These are phyloP conservation scores for Clarias fuscus DNA, from an alignment of 2,797 vertebrate genomes.

Conservation along the genomic window DNA sequence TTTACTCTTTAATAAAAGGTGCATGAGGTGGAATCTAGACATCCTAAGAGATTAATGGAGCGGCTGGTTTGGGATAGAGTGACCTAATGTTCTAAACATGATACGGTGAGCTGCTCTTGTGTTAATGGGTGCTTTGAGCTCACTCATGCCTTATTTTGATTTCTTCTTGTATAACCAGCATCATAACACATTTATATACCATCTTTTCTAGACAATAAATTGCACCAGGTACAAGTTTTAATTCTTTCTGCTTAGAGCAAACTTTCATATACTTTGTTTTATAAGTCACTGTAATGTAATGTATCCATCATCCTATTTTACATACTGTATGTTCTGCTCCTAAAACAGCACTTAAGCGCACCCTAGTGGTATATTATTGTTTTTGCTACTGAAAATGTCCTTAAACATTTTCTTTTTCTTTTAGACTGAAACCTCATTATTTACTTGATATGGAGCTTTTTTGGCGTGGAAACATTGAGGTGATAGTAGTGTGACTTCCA, in stretches of 20 bases:
- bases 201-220: slow-evolving; percentile 13
- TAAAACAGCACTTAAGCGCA: slow-evolving; percentile 17
- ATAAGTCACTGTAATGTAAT: not conserved
- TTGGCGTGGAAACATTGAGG: not conserved
- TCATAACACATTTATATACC: slow-evolving; percentile 25
- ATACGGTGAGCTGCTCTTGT: slow-evolving; percentile 24
- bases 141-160: slow-evolving; percentile 55
- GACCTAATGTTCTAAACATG: slow-evolving; percentile 12
- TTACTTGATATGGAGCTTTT: not conserved
- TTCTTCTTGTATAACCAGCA: slow-evolving; percentile 47
- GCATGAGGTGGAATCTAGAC: not conserved
- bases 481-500: not conserved
- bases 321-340: not conserved
- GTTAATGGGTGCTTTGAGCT: slow-evolving; percentile 53
- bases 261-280: not conserved
- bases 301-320: slow-evolving; percentile 10
- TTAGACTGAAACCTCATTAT: not conserved
- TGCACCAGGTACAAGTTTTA: not conserved
- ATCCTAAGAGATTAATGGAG: not conserved
- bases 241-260: not conserved
- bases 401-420: not conserved
- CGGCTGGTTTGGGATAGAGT: not conserved
- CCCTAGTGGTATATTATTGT: not conserved
- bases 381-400: not conserved
- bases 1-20: slow-evolving; percentile 21